These are phyloP conservation scores for Chloropsis hardwickii DNA, from an alignment of 2,113 vertebrate species.

Conservation along the genomic window DNA sequence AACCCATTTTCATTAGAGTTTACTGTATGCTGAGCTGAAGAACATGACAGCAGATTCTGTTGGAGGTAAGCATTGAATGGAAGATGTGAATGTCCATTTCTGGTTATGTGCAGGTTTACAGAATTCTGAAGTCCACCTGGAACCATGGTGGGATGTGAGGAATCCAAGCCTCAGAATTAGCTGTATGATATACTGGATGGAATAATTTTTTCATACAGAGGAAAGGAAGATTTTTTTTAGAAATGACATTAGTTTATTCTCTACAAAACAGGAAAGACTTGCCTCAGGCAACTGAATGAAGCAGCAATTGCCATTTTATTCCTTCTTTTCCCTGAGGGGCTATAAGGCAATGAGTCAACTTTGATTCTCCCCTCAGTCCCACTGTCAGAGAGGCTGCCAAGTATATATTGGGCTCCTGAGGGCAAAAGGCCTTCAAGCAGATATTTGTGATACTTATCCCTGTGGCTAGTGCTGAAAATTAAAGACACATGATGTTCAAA, in stretches of 20 bases:
- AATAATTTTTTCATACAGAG: not conserved
- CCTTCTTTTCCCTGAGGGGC: not conserved
- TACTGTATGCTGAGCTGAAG: not conserved
- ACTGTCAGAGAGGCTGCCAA: conserved; percentile 25
- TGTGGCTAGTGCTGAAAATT: conserved; percentile 44
- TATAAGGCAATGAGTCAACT: conserved; percentile 24
- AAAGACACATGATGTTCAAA: conserved; percentile 55
- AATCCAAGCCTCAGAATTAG: not conserved
- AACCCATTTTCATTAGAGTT: not conserved
- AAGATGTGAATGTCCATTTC: not conserved
- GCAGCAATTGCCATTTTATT: conserved; percentile 23
- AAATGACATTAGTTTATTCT: not conserved
- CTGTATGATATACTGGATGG: not conserved
- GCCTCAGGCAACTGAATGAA: conserved; percentile 27
- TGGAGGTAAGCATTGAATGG: not conserved
- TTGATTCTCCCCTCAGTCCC: not conserved
- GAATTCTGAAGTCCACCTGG: not conserved
- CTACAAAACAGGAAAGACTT: conserved; percentile 6
- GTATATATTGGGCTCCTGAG: conserved; percentile 38
- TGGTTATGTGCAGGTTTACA: not conserved
- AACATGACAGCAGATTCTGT: not conserved
- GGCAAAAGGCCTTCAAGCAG: conserved; percentile 43
- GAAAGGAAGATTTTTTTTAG: not conserved
- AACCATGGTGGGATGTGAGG: rapidly evolving
- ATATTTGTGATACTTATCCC: conserved; percentile 49